Conservation (phyloP, 1,140 invertebrate genomes). For the Ostrea denselamellosa region DNA sequence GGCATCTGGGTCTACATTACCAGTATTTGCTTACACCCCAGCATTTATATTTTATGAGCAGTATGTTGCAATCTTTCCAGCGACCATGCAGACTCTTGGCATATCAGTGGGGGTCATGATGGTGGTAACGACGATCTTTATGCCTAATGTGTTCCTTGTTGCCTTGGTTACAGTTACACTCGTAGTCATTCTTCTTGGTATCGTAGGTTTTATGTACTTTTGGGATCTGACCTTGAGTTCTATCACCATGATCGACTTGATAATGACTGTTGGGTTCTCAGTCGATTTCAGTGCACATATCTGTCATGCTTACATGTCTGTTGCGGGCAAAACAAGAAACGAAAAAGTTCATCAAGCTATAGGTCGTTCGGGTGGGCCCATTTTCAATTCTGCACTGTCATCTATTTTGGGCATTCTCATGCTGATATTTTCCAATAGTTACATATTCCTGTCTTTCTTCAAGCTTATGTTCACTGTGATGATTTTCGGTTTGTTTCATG, state of each 20-base stretch:
- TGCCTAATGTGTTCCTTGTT: slow-evolving; percentile 95
- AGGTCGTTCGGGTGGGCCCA: slow-evolving; percentile 93
- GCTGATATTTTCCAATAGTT: slow-evolving; percentile 92
- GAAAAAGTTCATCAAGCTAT: slow-evolving; percentile 91
- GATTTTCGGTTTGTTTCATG: slow-evolving; percentile 95
- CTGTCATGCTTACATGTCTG: slow-evolving; percentile 94
- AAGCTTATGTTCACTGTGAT: slow-evolving; percentile 98
- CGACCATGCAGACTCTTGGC: slow-evolving; percentile 94
- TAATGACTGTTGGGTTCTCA: slow-evolving; percentile 99
- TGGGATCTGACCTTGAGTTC: slow-evolving; percentile 97
- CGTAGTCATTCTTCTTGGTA: slow-evolving; percentile 96
- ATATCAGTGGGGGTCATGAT: slow-evolving; percentile 96
- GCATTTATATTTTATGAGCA: slow-evolving; percentile 80
- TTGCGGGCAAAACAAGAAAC: slow-evolving; percentile 81
- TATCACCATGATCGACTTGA: slow-evolving; percentile 99
- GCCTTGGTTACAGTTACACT: slow-evolving; percentile 97
- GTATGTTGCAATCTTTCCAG: slow-evolving; percentile 94
- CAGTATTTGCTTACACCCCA: slow-evolving; percentile 66
- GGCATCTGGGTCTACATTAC: slow-evolving; percentile 59
- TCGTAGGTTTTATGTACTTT: slow-evolving; percentile 96
- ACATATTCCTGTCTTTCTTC: slow-evolving; percentile 98
- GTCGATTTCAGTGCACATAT: slow-evolving; percentile 99
- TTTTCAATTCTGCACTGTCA: slow-evolving; percentile 96
- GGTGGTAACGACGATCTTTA: slow-evolving; percentile 96
- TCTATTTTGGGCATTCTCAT: slow-evolving; percentile 95